Percentiles rank a stretch among this genome's conserved stretches.
Evolutionary conservation across 2,888 invertebrate species (phyloP).

Genomic region (Protonemura montana): DNA sequence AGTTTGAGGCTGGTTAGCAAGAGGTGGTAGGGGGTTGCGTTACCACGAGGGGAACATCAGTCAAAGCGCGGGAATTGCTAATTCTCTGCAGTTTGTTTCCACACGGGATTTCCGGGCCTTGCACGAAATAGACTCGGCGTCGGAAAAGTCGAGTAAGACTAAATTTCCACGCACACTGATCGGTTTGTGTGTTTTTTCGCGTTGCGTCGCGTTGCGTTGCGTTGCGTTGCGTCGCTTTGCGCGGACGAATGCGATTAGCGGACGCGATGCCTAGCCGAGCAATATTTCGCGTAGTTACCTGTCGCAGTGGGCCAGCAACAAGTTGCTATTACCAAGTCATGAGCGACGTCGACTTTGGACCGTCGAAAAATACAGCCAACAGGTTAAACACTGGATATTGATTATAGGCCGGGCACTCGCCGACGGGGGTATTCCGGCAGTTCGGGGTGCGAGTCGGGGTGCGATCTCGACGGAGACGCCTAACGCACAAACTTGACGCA

Average conservation of each 20-base stretch:
- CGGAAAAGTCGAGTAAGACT: background rate
- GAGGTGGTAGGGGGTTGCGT: background rate
- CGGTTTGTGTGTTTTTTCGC: background rate
- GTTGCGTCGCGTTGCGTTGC: background rate
- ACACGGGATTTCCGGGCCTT: background rate
- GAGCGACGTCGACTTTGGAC: constrained; percentile 14
- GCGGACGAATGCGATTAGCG: background rate
- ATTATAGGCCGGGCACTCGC: constrained; percentile 13
- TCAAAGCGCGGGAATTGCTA: background rate
- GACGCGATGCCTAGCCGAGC: background rate
- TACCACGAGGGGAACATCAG: constrained; percentile 20
- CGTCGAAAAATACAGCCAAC: constrained; percentile 45
- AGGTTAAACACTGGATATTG: constrained; percentile 42
- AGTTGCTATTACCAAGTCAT: constrained; percentile 42
- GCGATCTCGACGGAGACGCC: background rate
- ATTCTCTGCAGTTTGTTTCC: background rate
- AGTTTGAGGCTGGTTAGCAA: background rate
- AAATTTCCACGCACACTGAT: background rate
- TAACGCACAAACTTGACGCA: background rate
- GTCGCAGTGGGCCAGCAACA: constrained; percentile 37
- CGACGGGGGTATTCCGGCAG: background rate
- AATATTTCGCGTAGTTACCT: background rate
- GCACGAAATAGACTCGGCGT: background rate
- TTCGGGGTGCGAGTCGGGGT: background rate
- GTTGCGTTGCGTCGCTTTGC: background rate